These are phyloP conservation scores for Erithacus rubecula DNA, from an alignment of 2,797 vertebrate species.

Conservation along the genomic window DNA sequence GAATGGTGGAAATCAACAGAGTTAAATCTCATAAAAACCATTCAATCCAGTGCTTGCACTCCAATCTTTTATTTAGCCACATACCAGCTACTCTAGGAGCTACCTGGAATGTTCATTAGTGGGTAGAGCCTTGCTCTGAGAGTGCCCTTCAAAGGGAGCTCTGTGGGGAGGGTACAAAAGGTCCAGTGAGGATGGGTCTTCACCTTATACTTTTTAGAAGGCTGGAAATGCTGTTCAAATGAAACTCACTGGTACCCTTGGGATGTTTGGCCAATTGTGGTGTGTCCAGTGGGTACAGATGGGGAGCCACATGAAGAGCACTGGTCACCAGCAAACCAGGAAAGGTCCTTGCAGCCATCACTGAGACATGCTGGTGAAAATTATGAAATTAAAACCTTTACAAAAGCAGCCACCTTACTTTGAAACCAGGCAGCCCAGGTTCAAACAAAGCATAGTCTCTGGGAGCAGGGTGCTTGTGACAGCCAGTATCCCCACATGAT, in stretches of 20 bases:
- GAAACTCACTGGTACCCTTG: too few relatives aligned
- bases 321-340: background rate
- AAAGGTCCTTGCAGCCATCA: background rate
- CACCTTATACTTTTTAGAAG: background rate
- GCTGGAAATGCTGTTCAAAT: background rate
- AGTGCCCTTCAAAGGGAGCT: background rate
- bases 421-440: background rate
- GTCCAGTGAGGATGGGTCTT: background rate
- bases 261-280: background rate
- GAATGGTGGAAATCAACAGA: background rate
- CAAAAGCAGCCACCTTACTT: background rate
- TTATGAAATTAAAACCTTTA: background rate
- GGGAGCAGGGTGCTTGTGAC: background rate
- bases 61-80: background rate
- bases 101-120: background rate
- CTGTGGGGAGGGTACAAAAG: background rate
- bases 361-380: background rate
- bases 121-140: background rate
- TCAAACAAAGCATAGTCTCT: background rate
- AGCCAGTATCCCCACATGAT: accelerated
- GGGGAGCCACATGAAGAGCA: accelerated
- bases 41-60: background rate
- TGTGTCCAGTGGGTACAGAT: background rate
- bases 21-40: background rate
- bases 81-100: background rate